Conservation (phyloP, 2,888 invertebrate species). For the Ophion costatus region DNA sequence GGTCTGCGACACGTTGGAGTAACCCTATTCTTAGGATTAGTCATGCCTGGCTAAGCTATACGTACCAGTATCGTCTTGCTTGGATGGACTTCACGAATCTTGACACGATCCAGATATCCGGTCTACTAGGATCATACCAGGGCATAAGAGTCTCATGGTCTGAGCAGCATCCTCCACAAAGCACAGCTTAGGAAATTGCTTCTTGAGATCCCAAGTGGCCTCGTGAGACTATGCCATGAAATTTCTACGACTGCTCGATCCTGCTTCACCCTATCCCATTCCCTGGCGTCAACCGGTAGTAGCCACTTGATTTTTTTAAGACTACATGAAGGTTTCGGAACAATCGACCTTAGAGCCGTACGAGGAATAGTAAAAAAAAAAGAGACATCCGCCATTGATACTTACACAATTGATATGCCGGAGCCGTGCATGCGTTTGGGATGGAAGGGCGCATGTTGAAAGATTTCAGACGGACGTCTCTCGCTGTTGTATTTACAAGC, state of each 20-base stretch:
- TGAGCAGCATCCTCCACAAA: conserved; percentile 28
- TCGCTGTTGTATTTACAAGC: too few relatives aligned
- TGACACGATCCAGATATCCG: conserved; percentile 67
- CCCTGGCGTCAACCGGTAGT: background rate
- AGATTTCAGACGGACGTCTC: too few relatives aligned
- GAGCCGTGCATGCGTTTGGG: too few relatives aligned
- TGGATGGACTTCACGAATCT: conserved; percentile 58
- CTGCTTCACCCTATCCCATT: background rate
- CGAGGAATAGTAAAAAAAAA: background rate
- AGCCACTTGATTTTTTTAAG: background rate
- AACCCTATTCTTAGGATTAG: conserved; percentile 32
- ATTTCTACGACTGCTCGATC: conserved; percentile 6
- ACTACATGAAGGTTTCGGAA: background rate
- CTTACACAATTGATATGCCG: background rate
- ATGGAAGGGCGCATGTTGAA: too few relatives aligned
- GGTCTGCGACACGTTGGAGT: background rate
- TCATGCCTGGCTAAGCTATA: conserved; percentile 9
- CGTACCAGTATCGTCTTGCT: conserved; percentile 49
- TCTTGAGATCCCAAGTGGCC: conserved; percentile 66
- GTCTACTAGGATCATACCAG: conserved; percentile 51
- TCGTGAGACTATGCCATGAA: conserved; percentile 45
- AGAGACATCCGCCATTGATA: background rate
- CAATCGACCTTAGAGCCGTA: background rate
- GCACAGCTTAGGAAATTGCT: conserved; percentile 72
- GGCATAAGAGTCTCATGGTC: conserved; percentile 4